phyloP scores from a whole-genome alignment of 2,888 invertebrate species.

The Polyploca ridens region DNA sequence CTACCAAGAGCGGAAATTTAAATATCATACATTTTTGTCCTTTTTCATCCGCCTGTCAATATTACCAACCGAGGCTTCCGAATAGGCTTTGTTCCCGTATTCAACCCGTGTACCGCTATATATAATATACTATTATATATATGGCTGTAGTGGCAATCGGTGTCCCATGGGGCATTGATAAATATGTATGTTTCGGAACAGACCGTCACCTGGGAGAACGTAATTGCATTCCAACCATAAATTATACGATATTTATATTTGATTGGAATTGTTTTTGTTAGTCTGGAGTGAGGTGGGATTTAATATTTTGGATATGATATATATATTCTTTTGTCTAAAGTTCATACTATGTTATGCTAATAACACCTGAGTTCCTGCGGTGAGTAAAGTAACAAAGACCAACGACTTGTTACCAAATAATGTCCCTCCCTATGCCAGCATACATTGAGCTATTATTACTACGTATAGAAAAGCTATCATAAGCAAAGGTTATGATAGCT shows the following conservation, averaged over 20 bases:
- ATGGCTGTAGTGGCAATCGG: constrained; percentile 36
- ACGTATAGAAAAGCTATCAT: too few species aligned
- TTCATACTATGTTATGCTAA: too few species aligned
- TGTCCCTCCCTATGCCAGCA: too few species aligned
- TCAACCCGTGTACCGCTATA: constrained; percentile 41
- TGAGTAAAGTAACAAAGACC: too few species aligned
- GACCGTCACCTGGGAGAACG: constrained; percentile 59
- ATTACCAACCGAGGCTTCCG: constrained; percentile 30
- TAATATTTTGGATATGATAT: constrained; percentile 12
- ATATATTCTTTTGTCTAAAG: neutral
- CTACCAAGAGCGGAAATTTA: constrained; percentile 6
- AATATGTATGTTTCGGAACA: constrained; percentile 65
- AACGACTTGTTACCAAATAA: too few species aligned
- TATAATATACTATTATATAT: constrained; percentile 39
- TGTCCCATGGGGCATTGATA: constrained; percentile 51
- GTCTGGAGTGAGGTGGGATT: constrained; percentile 12
- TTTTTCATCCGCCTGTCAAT: constrained; percentile 40
- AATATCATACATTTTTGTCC: constrained; percentile 15
- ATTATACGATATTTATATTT: constrained; percentile 55
- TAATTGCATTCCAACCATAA: constrained; percentile 59
- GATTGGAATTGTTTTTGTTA: constrained; percentile 27
- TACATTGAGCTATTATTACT: too few species aligned
- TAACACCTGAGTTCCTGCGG: too few species aligned
- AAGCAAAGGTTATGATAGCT: too few species aligned
- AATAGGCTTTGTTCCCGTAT: constrained; percentile 54